Evolutionary conservation across 2,888 invertebrate species (phyloP).

Genomic region (Sceliomorpha sp.): DNA sequence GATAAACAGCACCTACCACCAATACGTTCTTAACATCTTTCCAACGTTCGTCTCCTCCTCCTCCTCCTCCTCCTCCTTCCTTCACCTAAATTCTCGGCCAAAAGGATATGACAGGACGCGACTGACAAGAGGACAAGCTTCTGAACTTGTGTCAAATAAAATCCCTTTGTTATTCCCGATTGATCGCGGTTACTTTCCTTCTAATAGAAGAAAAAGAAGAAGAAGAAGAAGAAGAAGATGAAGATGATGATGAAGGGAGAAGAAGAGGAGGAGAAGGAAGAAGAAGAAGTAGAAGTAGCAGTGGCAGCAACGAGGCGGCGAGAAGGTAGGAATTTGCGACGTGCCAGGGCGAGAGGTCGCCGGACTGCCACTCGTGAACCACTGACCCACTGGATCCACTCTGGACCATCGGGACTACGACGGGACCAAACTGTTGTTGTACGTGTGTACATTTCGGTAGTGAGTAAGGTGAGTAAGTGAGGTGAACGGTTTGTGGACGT

Average conservation of each 20-base stretch:
- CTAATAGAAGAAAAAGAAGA: background rate
- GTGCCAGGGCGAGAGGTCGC: conserved; percentile 36
- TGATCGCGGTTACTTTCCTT: conserved; percentile 3
- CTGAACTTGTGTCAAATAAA: conserved; percentile 6
- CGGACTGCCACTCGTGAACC: conserved; percentile 68
- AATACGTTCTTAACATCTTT: no score
- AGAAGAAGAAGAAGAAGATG: no score
- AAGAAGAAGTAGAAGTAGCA: no score
- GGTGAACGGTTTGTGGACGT: conserved; percentile 67
- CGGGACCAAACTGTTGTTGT: conserved; percentile 49
- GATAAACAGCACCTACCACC: no score
- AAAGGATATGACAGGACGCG: no score
- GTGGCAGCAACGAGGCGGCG: conserved; percentile 14
- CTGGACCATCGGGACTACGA: conserved; percentile 58
- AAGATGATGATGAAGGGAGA: no score
- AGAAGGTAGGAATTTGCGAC: conserved; percentile 37
- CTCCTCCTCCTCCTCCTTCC: no score
- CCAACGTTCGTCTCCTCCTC: no score
- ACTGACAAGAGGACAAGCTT: no score
- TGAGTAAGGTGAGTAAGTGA: conserved; percentile 66
- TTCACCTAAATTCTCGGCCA: no score
- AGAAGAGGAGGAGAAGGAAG: no score
- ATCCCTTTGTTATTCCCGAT: conserved; percentile 3
- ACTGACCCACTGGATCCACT: conserved; percentile 75
- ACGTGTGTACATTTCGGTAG: conserved; percentile 69